These are phyloP conservation scores for Piscicola geometra DNA, from an alignment of 2,888 invertebrate genomes.

Conservation along the genomic window DNA sequence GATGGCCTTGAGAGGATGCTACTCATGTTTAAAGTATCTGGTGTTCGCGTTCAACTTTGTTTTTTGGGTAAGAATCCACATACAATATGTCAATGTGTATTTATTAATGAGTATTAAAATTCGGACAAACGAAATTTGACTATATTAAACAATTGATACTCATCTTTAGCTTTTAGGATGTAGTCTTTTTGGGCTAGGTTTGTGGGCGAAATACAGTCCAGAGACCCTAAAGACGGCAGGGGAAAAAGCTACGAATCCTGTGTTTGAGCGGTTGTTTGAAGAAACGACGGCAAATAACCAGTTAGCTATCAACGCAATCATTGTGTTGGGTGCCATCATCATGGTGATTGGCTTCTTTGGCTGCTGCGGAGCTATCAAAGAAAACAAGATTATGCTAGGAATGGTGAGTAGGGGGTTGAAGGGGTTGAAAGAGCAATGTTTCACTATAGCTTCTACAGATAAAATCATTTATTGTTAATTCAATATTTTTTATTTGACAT, in stretches of 20 bases:
- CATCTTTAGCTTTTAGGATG: slow-evolving; percentile 68
- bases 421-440: too few species aligned
- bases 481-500: too few species aligned
- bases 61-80: slow-evolving; percentile 69
- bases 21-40: slow-evolving; percentile 70
- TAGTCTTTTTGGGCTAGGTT: slow-evolving; percentile 71
- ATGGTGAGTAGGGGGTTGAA: too few species aligned
- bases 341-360: slow-evolving; percentile 77
- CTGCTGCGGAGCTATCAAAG: slow-evolving; percentile 78
- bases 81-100: too few species aligned
- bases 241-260: neutral
- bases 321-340: slow-evolving; percentile 67
- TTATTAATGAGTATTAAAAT: too few species aligned
- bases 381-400: slow-evolving; percentile 73
- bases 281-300: neutral
- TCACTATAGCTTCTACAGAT: too few species aligned
- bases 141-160: too few species aligned
- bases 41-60: slow-evolving; percentile 74
- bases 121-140: too few species aligned
- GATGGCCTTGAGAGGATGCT: slow-evolving; percentile 56
- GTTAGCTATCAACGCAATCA: slow-evolving; percentile 68
- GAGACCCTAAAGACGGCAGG: slow-evolving; percentile 47
- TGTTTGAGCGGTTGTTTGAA: neutral
- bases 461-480: too few species aligned
- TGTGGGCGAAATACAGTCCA: slow-evolving; percentile 73